Base-by-base conservation (phyloP, 1,140 invertebrate species). In the Antheraea pernyi region DNA sequence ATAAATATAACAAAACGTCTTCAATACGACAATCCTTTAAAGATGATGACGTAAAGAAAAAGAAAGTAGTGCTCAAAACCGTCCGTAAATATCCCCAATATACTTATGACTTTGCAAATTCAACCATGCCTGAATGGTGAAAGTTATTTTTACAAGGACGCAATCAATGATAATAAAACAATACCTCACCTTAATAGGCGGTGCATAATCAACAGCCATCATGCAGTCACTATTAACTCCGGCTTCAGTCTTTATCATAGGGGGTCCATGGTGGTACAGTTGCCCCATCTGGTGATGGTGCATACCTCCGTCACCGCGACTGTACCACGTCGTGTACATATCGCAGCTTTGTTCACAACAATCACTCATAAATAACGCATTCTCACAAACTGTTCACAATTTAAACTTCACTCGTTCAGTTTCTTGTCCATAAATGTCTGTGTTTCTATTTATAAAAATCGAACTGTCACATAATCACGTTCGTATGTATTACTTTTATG, bases 281-380 rank as follows among this genome's bases (percentile, higher is more conserved):
- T 92, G 90, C 64, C 91, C 91, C 86, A 92, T 90, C 68, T 93
- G 91, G 69, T 92, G 92, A 73, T 93, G 92, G 80, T 93, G 92
- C 80, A 92, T 91, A 4, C 92, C 88, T 71, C 86, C 80, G 65
- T 93, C 92, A 65, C 91, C 91, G 19, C 92, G 81, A 78, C 91
- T 92, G 82, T 93, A 93, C 92, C 92, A 93, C 76, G 92, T 92
- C 71, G 92, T 93, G 76, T 93, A 93, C 92, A 93, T 83, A 91
- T 85, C 86, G 81, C 81, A 89, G 64, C 75, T 80, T 69, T 83
- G 81, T 48, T 91, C 89, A 69, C 81, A 79, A 79, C 83, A 88
- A 70, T 89, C 84, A 83, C 86, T 91, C 89, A 91, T 91, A 89
- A 82, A 89, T 87, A 53, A 13, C 46, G 46, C 73, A 71, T 72